Evolutionary conservation across 2,888 invertebrate genomes (phyloP).

Genomic region (Mactromeris polynyma): DNA sequence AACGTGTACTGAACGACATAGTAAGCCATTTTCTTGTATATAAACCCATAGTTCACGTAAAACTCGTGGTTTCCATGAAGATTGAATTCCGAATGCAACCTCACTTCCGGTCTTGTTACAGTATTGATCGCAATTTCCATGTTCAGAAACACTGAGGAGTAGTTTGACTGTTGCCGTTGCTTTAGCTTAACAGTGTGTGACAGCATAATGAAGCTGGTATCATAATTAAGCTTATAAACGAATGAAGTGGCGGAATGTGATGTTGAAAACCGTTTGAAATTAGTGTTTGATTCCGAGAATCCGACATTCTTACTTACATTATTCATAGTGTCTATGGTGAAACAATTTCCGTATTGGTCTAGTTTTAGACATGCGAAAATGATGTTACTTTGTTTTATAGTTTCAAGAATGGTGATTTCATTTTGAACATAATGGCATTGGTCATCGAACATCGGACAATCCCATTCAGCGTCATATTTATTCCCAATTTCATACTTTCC

Average conservation of each 20-base stretch:
- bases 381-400: neutral
- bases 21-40: neutral
- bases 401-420: slow-evolving; percentile 7
- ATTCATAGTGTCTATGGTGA: neutral
- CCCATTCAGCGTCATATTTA: neutral
- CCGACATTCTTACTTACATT: neutral
- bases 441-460: neutral
- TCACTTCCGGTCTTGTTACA: neutral
- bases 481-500: slow-evolving; percentile 1
- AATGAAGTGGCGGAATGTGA: neutral
- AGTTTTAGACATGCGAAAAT: slow-evolving; percentile 26
- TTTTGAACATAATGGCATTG: neutral
- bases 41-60: neutral
- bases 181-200: neutral
- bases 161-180: neutral
- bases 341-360: neutral
- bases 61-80: slow-evolving; percentile 21
- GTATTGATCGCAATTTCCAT: neutral
- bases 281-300: neutral
- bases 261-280: neutral
- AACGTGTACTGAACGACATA: neutral
- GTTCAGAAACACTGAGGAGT: slow-evolving; percentile 2
- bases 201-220: neutral
- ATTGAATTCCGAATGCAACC: slow-evolving; percentile 1
- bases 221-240: neutral